Evolutionary conservation across 2,797 vertebrate genomes (phyloP).

Genomic region (Botia almorhae): DNA sequence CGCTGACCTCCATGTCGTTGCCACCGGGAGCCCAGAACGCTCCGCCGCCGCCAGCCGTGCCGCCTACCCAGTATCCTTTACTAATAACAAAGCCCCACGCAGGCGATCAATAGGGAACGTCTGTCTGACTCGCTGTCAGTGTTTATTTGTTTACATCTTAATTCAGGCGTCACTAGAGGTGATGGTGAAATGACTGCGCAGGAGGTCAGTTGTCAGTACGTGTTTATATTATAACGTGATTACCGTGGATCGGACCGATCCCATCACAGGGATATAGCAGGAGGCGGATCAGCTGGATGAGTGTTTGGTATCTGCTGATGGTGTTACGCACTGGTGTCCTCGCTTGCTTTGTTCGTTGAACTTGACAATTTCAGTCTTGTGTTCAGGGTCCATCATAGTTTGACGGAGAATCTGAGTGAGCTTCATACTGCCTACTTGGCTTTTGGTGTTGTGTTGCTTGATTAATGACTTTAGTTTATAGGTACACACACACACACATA

Average conservation of each 20-base stretch:
- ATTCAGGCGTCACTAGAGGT: too few relatives aligned
- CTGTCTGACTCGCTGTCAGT: not conserved
- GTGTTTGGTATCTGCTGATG: conserved; percentile 13
- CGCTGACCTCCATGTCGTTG: conserved; percentile 82
- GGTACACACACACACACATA: not conserved
- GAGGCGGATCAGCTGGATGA: not conserved
- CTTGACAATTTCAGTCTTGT: conserved; percentile 54
- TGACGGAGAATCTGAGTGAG: not conserved
- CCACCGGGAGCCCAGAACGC: conserved; percentile 81
- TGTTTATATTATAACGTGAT: not conserved
- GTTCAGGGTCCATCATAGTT: not conserved
- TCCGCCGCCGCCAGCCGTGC: conserved; percentile 82
- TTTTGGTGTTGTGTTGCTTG: not conserved
- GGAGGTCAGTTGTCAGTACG: not conserved
- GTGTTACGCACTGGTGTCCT: conserved; percentile 10
- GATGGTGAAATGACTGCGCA: not conserved
- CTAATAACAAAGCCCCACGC: conserved; percentile 52
- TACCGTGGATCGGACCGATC: not conserved
- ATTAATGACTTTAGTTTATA: not conserved
- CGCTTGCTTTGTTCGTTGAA: conserved; percentile 54
- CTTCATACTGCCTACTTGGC: not conserved
- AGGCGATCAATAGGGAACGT: not conserved
- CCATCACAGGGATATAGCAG: conserved; percentile 6
- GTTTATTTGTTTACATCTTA: conserved; percentile 37
- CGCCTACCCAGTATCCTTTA: conserved; percentile 92